Evolutionary conservation across 1,140 invertebrate species (phyloP), one percentile per base, ranked within the genome.

Genomic region (Chlorops oryzae): DNA sequence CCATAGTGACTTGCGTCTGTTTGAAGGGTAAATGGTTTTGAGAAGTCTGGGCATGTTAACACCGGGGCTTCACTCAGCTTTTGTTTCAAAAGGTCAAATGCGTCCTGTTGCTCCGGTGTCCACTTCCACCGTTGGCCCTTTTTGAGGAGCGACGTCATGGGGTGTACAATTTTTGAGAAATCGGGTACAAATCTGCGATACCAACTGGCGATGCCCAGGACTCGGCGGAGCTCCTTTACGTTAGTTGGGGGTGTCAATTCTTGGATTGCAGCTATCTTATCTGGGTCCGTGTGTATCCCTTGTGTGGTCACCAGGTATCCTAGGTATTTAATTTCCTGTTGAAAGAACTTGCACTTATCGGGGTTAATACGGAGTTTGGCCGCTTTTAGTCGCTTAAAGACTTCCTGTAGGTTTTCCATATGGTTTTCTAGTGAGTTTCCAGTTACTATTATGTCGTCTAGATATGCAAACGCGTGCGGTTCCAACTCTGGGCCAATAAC

Each of bases 401-500:
- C 52, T 0, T 15, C 35, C 28, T 62, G n/a, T n/a, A 75, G 46
- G 22, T 69, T 59, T 24, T 43, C 5, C 5, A 72, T 13, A 52
- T 76, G 73, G 13, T 65, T 52, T 0, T 70, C 62, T 32, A 75
- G n/a, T n/a, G n/a, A n/a, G n/a, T n/a, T n/a, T n/a, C n/a, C n/a
- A n/a, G n/a, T n/a, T n/a, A n/a, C n/a, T 72, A 5, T 52, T 56
- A n/a, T 50, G 42, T 5, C 60, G 64, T 0, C 71, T 32, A 75
- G 47, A 46, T 75, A 75, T 1, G 60, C 61, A n/a, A 70, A 52
- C 9, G 62, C 46, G 2, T 38, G 25, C 4, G 73, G 38, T 15
- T 52, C 44, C 1, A 9, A 12, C n/a, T 58, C 27, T 10, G 49
- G 55, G 22, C 52, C 47, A n/a, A 37, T 23, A 27, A 68, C 55